Conservation (phyloP, 1,140 invertebrate genomes). For the Drosophila sturtevanti region DNA sequence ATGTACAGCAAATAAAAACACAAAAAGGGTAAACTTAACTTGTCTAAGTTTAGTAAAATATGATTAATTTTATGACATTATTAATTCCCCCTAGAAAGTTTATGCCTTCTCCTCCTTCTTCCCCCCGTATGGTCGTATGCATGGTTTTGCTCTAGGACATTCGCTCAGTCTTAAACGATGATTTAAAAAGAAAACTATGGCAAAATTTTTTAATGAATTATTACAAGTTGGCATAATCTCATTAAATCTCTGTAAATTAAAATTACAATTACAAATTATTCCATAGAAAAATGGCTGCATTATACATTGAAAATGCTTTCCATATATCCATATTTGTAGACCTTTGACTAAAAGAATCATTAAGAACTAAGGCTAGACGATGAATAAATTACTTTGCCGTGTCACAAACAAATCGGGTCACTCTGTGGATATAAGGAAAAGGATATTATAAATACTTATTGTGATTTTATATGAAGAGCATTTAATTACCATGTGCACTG, state of each 20-base stretch:
- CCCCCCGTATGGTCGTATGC: constrained; percentile 32
- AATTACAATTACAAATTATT: constrained; percentile 47
- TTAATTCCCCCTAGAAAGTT: constrained; percentile 17
- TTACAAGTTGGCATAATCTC: constrained; percentile 75
- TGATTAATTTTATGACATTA: constrained; percentile 67
- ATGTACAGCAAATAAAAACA: constrained; percentile 69
- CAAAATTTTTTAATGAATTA: constrained; percentile 77
- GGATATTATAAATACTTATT: neutral
- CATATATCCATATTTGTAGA: constrained; percentile 43
- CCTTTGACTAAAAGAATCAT: constrained; percentile 73
- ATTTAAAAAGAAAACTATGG: constrained; percentile 75
- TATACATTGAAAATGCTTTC: constrained; percentile 71
- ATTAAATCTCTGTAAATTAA: constrained; percentile 71
- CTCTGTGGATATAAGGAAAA: constrained; percentile 45
- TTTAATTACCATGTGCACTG: constrained; percentile 72
- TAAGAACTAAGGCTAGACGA: constrained; percentile 61
- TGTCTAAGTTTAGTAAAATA: constrained; percentile 58
- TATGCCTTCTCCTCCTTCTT: constrained; percentile 8
- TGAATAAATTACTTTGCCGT: constrained; percentile 70
- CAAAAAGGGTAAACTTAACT: constrained; percentile 60
- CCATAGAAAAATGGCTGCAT: constrained; percentile 64
- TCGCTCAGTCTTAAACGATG: constrained; percentile 77
- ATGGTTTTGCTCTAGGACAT: constrained; percentile 74
- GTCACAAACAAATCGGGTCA: constrained; percentile 43
- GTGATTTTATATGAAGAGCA: neutral